Evolutionary conservation across 2,113 vertebrate species (phyloP).

Genomic region (Prolemur simus): DNA sequence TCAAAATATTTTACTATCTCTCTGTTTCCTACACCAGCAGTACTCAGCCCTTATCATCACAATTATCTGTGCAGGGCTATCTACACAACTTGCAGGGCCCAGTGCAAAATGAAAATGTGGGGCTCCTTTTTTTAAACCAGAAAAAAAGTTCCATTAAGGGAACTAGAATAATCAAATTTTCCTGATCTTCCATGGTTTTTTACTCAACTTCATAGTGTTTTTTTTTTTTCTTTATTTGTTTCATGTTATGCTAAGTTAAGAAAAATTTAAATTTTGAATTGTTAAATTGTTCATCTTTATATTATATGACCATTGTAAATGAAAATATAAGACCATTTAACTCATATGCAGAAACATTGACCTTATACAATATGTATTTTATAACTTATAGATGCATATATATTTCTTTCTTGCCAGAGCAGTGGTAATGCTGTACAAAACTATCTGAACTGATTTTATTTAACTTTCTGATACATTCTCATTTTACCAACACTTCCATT

Average conservation of each 20-base stretch:
- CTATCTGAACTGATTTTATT: neutral
- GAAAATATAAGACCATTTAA: neutral
- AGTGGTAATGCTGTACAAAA: neutral
- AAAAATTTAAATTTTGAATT: slow-evolving; percentile 1
- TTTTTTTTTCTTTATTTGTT: neutral
- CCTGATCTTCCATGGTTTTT: neutral
- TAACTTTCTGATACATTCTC: neutral
- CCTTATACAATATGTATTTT: neutral
- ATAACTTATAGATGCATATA: neutral
- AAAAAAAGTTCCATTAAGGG: neutral
- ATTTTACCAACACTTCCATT: neutral
- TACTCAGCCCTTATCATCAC: neutral
- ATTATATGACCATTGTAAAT: neutral
- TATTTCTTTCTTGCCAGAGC: neutral
- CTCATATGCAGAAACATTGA: neutral
- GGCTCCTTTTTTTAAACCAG: neutral
- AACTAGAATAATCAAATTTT: neutral
- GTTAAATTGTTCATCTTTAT: neutral
- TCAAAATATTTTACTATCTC: neutral
- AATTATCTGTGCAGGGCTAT: neutral
- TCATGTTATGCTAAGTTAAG: neutral
- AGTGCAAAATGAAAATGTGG: neutral
- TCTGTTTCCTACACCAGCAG: neutral
- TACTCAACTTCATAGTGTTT: neutral
- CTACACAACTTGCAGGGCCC: neutral